Evolutionary conservation across 2,888 invertebrate genomes (phyloP).

Genomic region (Rhodophaea formosa): DNA sequence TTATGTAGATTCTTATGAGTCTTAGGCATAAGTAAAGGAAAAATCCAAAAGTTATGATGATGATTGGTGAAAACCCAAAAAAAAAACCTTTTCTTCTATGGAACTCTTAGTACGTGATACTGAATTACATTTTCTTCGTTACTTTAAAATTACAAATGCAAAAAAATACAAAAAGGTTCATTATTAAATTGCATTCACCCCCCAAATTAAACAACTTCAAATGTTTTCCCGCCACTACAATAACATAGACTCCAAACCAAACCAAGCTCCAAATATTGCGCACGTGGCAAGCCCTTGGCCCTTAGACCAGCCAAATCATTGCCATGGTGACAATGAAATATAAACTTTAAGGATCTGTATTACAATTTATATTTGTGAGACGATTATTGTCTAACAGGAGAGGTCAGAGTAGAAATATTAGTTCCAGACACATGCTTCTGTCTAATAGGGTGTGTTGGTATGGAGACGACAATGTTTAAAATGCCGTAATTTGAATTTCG

Average conservation of each 20-base stretch:
- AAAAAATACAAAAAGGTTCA: conserved; percentile 54
- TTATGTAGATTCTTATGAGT: no score
- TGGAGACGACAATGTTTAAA: conserved; percentile 41
- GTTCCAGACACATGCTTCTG: conserved; percentile 63
- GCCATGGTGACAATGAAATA: neutral
- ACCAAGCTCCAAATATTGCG: conserved; percentile 34
- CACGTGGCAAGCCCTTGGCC: conserved; percentile 45
- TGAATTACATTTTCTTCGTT: no score
- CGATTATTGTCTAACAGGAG: conserved; percentile 3
- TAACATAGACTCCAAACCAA: conserved; percentile 45
- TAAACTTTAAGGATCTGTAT: neutral
- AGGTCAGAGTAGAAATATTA: conserved; percentile 43
- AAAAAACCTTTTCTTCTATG: no score
- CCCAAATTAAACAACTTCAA: conserved; percentile 35
- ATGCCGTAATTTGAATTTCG: conserved; percentile 53
- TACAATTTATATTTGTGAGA: neutral
- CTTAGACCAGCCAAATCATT: neutral
- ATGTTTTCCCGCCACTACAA: conserved; percentile 55
- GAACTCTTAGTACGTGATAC: no score
- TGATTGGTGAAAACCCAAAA: no score
- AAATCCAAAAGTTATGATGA: no score
- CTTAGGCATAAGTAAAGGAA: no score
- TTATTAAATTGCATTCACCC: conserved; percentile 60
- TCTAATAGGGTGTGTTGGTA: conserved; percentile 51
- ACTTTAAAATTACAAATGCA: no score